Conservation (phyloP, 2,888 invertebrate species). For the Cryptus armator region DNA sequence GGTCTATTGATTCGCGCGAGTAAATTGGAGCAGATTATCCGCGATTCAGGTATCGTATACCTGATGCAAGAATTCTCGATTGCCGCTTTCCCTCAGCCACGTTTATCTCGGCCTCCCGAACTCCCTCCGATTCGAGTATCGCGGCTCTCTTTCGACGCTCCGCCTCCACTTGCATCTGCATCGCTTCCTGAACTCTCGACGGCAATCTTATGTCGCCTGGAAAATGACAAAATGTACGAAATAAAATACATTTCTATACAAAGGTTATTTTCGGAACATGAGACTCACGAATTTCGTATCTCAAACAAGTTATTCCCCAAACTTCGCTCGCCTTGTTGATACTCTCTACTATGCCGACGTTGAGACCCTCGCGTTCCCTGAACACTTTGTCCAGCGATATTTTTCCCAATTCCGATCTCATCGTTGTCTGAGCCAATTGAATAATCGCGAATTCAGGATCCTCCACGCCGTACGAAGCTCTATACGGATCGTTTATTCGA, state of each 20-base stretch:
- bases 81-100: constrained; percentile 98
- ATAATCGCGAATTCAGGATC: constrained; percentile 99
- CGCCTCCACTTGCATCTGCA: constrained; percentile 99
- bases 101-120: constrained; percentile 96
- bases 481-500: constrained; percentile 96
- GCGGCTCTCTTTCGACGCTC: constrained; percentile 98
- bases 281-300: constrained; percentile 96
- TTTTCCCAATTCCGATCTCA: constrained; percentile 99
- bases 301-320: constrained; percentile 98
- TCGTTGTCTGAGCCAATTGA: constrained; percentile 99
- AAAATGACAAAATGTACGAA: constrained; percentile 24
- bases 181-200: constrained; percentile 97
- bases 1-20: not conserved
- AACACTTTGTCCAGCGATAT: constrained; percentile 99
- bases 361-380: constrained; percentile 97
- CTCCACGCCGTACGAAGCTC: constrained; percentile 98
- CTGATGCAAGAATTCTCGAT: constrained; percentile 96
- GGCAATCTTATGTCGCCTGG: constrained; percentile 96
- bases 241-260: not conserved
- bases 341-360: constrained; percentile 96
- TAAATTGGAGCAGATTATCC: not conserved
- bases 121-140: constrained; percentile 98
- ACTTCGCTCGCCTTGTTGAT: constrained; percentile 99
- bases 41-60: constrained; percentile 83
- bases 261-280: not conserved